phyloP scores from a whole-genome alignment of 2,888 invertebrate species.

The Eristalis pertinax region DNA sequence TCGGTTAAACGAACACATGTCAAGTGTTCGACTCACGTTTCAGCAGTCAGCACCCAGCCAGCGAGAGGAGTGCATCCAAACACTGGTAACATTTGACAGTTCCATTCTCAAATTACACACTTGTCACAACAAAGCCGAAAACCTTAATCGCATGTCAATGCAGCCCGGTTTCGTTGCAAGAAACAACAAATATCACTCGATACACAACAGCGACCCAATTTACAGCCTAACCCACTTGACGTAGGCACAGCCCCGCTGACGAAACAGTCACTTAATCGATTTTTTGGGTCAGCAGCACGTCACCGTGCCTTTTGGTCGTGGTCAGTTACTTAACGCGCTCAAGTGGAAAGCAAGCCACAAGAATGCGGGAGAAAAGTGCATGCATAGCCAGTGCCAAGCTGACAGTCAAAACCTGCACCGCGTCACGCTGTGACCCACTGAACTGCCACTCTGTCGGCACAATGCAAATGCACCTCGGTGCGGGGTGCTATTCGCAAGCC shows the following conservation, averaged over 20 bases:
- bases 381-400: background rate
- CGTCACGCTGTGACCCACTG: background rate
- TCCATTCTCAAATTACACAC: background rate
- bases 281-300: background rate
- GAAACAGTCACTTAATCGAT: background rate
- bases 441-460: background rate
- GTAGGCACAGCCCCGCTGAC: background rate
- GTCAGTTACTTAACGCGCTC: slow-evolving; percentile 12
- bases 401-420: background rate
- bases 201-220: background rate
- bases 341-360: slow-evolving; percentile 19
- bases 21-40: no score
- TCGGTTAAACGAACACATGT: no score
- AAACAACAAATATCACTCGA: background rate
- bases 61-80: no score
- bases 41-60: no score
- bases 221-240: background rate
- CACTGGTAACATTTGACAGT: no score
- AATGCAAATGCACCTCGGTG: background rate
- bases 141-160: background rate
- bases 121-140: background rate
- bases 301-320: background rate
- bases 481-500: background rate
- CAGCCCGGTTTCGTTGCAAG: background rate
- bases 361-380: slow-evolving; percentile 14